Base-by-base conservation (phyloP, 1,140 invertebrate genomes). In the Lasioglossum baleicum region DNA sequence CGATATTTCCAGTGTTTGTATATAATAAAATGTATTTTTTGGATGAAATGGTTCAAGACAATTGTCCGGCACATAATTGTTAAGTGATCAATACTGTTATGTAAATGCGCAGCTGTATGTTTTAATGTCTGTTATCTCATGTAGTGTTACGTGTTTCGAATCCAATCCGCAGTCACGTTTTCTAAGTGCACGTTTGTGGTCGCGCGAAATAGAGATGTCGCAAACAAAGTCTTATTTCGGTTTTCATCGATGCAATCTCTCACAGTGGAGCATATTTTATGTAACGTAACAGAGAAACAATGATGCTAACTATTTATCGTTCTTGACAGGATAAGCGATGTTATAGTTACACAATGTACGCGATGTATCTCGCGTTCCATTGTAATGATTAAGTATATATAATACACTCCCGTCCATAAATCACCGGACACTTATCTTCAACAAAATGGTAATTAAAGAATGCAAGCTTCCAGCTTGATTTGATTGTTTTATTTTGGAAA, bases 221-320 rank as follows among this genome's bases (percentile, higher is more conserved):
- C 22, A 31, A 60, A 20, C 7, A 42, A n/a, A 51, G 40, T 42
- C 8, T 42, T 53, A 10, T 51, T 63, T 70, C 11, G 17, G 26
- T 58, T 44, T 31, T 22, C 53, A 26, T 51, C 11, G 31, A 70
- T 42, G 2, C 2, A 78, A 78, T 0, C 7, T 8, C 17, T 64
- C 44, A 51, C 20, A 31, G 26, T 26, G 26, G 31, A 10, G 7
- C 11, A 17, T 42, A 35, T 42, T 61, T 75, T 77, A 77, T 70
- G 42, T 70, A 77, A 78, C 48, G 2, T 17, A 17, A 63, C 60
- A 42, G 51, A 71, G 31, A 63, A 22, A 22, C 48, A 20, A 35
- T 20, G 42, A 71, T 63, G 20, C 15, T 20, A n/a, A 53, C 4
- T 71, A 64, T 7, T 42, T 7, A 35, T 53, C 20, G 20, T 20